Evolutionary conservation across 2,113 vertebrate genomes (phyloP), one percentile per base, ranked within the genome.

Genomic region (Lutjanus erythropterus): DNA sequence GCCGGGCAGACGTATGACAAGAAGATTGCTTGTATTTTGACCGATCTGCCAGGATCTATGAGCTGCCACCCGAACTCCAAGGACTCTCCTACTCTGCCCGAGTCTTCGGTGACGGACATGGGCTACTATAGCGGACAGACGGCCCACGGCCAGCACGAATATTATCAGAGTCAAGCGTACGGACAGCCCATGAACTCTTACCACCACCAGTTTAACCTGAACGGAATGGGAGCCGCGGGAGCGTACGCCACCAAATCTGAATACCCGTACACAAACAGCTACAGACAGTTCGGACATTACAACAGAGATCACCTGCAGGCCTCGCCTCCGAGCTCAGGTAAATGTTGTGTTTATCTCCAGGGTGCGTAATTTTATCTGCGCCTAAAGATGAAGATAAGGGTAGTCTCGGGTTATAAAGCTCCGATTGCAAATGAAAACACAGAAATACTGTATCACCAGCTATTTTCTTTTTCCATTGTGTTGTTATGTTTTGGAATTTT

Each of bases 61-160:
- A 97, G 96, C 85, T 99, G 97, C 96, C 97, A 99, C 88, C 96
- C 97, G 23, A 96, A 92, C 84, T 97, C 97, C 90, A 99, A 99
- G 94, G 97, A 99, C 92, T 99, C 98, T 3, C 97, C 98, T 15
- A 99, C 98, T 4, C 95, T 98, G 11, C 98, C 98, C 0, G 98
- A 99, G 92, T 99, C 97, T 5, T 96, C 97, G 0, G 96, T 98
- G 90, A 99, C 98, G 39, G 97, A 99, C 67, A 94, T 99, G 96
- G 97, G 97, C 90, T 99, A 97, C 94, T 99, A 98, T 94, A 98
- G 95, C 81, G 92, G 95, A 21, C 96, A 96, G 52, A 85, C 94
- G 80, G 58, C 89, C 39, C 92, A 92, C 75, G 81, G 94, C 67
- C 97, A 98, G 62, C 97, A 98, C 52, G 97, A 99, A 68, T 99